Conservation (phyloP, 2,113 vertebrate genomes). For the Arizona elegans region DNA sequence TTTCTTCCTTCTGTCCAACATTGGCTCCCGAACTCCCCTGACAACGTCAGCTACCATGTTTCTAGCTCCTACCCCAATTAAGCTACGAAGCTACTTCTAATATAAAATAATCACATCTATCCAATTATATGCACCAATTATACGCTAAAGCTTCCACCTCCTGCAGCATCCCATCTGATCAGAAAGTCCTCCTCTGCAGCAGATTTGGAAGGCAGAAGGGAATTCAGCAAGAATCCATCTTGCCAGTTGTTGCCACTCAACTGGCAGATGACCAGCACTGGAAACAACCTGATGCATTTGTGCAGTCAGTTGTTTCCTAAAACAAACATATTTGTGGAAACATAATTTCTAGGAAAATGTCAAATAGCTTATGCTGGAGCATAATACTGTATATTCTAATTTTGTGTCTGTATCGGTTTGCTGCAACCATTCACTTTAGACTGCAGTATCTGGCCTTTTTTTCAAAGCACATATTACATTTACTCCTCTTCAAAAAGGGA, state of each 20-base stretch:
- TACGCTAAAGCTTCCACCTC: not conserved
- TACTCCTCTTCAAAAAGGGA: slow-evolving; percentile 49
- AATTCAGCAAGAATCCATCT: not conserved
- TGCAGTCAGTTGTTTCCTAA: not conserved
- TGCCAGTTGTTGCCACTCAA: not conserved
- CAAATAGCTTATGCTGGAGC: not conserved
- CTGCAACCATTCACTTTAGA: slow-evolving; percentile 19
- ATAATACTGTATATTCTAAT: not conserved
- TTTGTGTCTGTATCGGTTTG: slow-evolving; percentile 14
- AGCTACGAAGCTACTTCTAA: not conserved
- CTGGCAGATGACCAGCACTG: not conserved
- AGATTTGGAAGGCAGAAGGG: not conserved
- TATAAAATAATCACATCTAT: not conserved
- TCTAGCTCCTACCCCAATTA: not conserved
- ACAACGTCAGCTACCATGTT: not conserved
- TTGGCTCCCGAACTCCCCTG: not conserved
- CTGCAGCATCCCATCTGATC: not conserved
- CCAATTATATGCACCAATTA: not conserved
- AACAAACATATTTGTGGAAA: not conserved
- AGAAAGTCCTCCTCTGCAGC: not conserved
- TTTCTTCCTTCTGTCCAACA: not conserved
- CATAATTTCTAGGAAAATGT: not conserved
- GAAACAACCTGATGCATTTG: not conserved
- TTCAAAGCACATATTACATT: slow-evolving; percentile 52
- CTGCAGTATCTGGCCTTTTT: slow-evolving; percentile 45